Evolutionary conservation across 1,140 invertebrate species (phyloP).

Genomic region (Steinernema feltiae): DNA sequence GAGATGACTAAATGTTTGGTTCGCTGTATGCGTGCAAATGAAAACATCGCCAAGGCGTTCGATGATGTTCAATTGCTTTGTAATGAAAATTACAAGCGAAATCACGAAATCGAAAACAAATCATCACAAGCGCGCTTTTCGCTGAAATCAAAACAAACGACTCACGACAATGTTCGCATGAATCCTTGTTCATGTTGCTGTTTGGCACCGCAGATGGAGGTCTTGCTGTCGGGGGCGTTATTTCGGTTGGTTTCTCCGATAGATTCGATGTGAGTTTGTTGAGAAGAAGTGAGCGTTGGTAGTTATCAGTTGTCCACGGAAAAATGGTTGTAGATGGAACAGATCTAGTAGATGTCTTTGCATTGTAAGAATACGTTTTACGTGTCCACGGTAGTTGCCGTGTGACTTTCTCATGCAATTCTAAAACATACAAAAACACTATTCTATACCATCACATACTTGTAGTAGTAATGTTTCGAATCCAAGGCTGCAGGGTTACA

Average conservation of each 20-base stretch:
- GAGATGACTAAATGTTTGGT: neutral
- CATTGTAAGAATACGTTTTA: neutral
- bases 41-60: neutral
- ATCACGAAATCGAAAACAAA: neutral
- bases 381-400: neutral
- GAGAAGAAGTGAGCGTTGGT: neutral
- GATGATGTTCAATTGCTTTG: constrained; percentile 3
- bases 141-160: neutral
- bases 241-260: neutral
- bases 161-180: neutral
- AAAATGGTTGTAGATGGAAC: neutral
- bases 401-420: neutral
- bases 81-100: neutral
- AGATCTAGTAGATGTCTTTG: neutral
- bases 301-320: neutral
- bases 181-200: neutral
- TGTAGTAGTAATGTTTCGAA: constrained; percentile 1
- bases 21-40: neutral
- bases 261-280: constrained; percentile 1
- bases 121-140: neutral
- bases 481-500: neutral
- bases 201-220: neutral
- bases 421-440: neutral
- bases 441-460: neutral
- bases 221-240: neutral